Conservation (phyloP, 2,888 invertebrate genomes). For the Tenthredo livida region DNA sequence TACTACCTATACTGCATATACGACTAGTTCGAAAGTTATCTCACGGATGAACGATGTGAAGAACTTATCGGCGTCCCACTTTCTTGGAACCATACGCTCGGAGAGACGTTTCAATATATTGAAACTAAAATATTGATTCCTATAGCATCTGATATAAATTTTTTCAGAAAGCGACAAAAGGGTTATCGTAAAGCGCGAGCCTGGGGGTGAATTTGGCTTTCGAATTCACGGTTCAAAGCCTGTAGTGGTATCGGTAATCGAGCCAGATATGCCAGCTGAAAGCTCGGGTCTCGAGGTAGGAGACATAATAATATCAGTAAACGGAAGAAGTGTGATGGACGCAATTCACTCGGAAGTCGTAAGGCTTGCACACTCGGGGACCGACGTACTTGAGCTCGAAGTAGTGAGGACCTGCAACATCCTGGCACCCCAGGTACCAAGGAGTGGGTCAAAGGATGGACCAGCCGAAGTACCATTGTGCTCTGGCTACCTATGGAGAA, state of each 20-base stretch:
- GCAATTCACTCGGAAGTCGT: constrained; percentile 96
- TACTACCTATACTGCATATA: too few species aligned
- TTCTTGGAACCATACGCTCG: background rate
- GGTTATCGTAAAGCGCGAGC: constrained; percentile 89
- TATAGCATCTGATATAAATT: background rate
- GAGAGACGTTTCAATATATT: background rate
- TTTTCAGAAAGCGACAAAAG: constrained; percentile 92
- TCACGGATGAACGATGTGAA: background rate
- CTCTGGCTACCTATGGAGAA: constrained; percentile 89
- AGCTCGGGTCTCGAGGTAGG: constrained; percentile 95
- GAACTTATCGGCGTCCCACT: background rate
- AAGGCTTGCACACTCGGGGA: constrained; percentile 93
- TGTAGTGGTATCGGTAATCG: constrained; percentile 97
- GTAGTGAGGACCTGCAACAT: constrained; percentile 93
- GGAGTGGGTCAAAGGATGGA: constrained; percentile 80
- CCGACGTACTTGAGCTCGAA: constrained; percentile 91
- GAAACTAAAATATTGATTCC: constrained; percentile 6
- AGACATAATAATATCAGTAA: constrained; percentile 95
- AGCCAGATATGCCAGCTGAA: constrained; percentile 96
- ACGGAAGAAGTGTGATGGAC: constrained; percentile 94
- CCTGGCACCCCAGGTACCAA: constrained; percentile 84
- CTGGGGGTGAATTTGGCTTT: constrained; percentile 94
- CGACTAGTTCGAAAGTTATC: background rate
- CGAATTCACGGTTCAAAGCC: constrained; percentile 97
- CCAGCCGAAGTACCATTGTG: constrained; percentile 81